Percentiles rank a stretch among this genome's conserved stretches.
phyloP scores from a whole-genome alignment of 2,888 invertebrate species.

The Oscheius sp. region DNA sequence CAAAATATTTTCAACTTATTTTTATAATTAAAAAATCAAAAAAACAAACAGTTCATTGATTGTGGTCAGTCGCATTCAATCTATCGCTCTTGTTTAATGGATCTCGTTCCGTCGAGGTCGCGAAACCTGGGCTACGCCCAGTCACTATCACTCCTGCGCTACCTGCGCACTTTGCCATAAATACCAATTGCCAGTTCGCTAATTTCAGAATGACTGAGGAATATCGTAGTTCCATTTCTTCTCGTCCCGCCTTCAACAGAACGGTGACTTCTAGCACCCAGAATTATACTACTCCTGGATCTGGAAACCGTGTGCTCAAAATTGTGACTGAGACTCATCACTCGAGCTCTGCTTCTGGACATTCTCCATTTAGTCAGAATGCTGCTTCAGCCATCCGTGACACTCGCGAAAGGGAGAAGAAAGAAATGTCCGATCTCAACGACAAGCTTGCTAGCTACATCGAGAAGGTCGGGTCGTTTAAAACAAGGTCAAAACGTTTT shows the following conservation, averaged over 20 bases:
- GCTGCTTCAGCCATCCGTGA: conserved; percentile 72
- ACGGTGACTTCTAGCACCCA: conserved; percentile 43
- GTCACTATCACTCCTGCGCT: conserved; percentile 20
- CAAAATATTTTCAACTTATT: not conserved
- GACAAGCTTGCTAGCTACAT: conserved; percentile 74
- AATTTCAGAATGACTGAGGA: conserved; percentile 32
- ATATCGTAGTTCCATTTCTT: conserved; percentile 59
- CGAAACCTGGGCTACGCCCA: conserved; percentile 24
- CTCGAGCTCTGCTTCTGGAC: conserved; percentile 40
- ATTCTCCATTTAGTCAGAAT: conserved; percentile 55
- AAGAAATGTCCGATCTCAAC: conserved; percentile 74
- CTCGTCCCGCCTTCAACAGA: conserved; percentile 58
- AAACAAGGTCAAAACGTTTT: conserved; percentile 1
- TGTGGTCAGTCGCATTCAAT: conserved; percentile 29
- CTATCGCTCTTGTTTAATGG: conserved; percentile 29
- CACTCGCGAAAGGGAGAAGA: conserved; percentile 73
- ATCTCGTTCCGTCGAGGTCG: conserved; percentile 30
- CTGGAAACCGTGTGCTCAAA: conserved; percentile 65
- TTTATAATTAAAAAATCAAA: not conserved
- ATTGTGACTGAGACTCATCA: conserved; percentile 67
- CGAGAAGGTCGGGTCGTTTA: conserved; percentile 71
- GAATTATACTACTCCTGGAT: conserved; percentile 44
- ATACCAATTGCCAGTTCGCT: not conserved
- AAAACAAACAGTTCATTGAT: conserved; percentile 9
- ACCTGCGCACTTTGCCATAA: not conserved